These are phyloP conservation scores for Charaxes varanes DNA, from an alignment of 1,140 invertebrate genomes.

Conservation along the genomic window DNA sequence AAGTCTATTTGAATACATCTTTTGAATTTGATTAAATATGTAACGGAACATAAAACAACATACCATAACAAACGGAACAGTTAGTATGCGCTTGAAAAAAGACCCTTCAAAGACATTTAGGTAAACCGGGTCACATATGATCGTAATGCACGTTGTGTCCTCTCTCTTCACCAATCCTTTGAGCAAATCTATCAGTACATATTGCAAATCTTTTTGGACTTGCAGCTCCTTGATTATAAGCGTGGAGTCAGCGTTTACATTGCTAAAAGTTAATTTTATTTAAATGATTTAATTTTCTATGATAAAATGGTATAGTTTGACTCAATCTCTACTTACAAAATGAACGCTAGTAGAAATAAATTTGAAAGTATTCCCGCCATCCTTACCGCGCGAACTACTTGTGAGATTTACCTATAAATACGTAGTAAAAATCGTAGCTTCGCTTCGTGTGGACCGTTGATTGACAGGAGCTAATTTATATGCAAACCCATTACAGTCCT, in stretches of 20 bases:
- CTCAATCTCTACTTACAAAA: slow-evolving; percentile 5
- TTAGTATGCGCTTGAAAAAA: slow-evolving; percentile 54
- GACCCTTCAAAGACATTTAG: slow-evolving; percentile 64
- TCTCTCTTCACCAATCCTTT: slow-evolving; percentile 28
- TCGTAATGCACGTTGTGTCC: slow-evolving; percentile 64
- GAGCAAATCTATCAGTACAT: slow-evolving; percentile 41
- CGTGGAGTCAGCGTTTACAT: slow-evolving; percentile 16
- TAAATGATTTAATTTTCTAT: slow-evolving; percentile 1
- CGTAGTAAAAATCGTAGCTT: neutral
- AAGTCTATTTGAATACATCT: too few relatives aligned
- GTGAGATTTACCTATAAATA: too few relatives aligned
- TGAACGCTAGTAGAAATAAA: slow-evolving; percentile 2
- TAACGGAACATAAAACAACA: too few relatives aligned
- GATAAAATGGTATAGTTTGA: too few relatives aligned
- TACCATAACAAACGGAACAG: slow-evolving; percentile 74
- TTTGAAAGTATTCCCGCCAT: neutral
- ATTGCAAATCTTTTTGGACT: slow-evolving; percentile 38
- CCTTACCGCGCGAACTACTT: too few relatives aligned
- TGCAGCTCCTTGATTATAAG: slow-evolving; percentile 35
- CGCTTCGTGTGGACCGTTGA: slow-evolving; percentile 16
- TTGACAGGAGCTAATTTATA: slow-evolving; percentile 39
- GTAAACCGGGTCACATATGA: slow-evolving; percentile 72
- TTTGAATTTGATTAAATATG: too few relatives aligned
- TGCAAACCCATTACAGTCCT: slow-evolving; percentile 29
- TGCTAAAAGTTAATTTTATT: neutral